Base-by-base conservation (phyloP, 2,797 vertebrate genomes). In the Mus caroli region DNA sequence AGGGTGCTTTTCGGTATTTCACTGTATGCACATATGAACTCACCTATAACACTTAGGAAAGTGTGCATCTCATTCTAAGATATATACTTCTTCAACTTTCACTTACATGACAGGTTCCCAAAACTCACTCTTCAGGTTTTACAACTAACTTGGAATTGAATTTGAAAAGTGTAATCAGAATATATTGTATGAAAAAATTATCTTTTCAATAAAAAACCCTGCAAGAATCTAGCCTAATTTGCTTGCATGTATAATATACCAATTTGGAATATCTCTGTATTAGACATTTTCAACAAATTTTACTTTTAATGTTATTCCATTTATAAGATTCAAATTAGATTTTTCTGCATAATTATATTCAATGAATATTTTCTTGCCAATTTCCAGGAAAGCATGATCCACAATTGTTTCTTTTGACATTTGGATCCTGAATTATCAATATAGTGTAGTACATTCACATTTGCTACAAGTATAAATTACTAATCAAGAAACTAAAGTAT, bases 251-350 rank as follows among this genome's bases (percentile, higher is more conserved):
- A 50, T 94, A 50, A 54, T 2, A 6, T 50, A 12, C 5, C 83
- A 31, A 56, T 67, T 67, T 91, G 19, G 13, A 91, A 20, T 34
- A 15, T 40, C 7, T 83, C 6, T 82, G 34, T 82, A 64, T 79
- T 90, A 46, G 31, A 60, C 24, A 88, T 88, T 87, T 34, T 87
- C 24, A 64, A 28, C 17, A 93, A 50, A 40, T 28, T 92, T 60
- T 94, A 10, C 40, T 92, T 91, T 76, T 87, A 94, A 91, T 77
- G 90, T 76, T 80, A n/a, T 84, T 93, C 20, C 31, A 76, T 80
- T 92, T 79, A 60, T 56, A 88, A n/a, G 10, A 90, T 67, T 80
- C 82, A 17, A 24, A 89, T 84, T 92, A 26, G 40, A 40, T 76
- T 76, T 80, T 96, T 88, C 10, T 43, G 1, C 6, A 79, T 2